Percentiles rank a stretch among this genome's conserved stretches.
Conservation (phyloP, 2,113 vertebrate genomes). For the Lynx canadensis region DNA sequence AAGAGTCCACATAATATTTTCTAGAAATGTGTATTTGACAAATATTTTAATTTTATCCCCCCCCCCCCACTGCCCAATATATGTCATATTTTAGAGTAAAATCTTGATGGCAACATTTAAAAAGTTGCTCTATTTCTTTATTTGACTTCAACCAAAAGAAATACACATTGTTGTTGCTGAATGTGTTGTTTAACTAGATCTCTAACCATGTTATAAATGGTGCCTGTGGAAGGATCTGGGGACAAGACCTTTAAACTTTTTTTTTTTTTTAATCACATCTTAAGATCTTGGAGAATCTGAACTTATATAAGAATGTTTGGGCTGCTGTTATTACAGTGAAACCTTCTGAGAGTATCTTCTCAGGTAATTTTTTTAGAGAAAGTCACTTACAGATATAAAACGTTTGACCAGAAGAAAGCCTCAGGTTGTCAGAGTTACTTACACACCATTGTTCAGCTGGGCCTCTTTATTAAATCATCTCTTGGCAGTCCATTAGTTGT, state of each 20-base stretch:
- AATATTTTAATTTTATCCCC: background rate
- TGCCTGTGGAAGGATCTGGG: conserved; percentile 81
- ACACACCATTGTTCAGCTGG: conserved; percentile 71
- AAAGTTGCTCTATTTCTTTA: conserved; percentile 77
- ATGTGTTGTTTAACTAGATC: conserved; percentile 78
- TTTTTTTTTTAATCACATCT: conserved; percentile 84
- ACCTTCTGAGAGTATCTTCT: conserved; percentile 85
- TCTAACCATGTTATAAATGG: conserved; percentile 83
- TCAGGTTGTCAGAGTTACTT: conserved; percentile 81
- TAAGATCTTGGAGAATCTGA: conserved; percentile 84
- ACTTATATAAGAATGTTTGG: conserved; percentile 83
- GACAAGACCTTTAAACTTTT: conserved; percentile 83
- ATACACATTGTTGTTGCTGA: conserved; percentile 73
- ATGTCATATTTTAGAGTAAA: conserved; percentile 55
- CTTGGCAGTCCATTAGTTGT: conserved; percentile 80
- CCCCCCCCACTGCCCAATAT: background rate
- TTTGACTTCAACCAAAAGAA: conserved; percentile 76
- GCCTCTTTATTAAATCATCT: conserved; percentile 84
- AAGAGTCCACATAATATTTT: background rate
- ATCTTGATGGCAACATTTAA: conserved; percentile 76
- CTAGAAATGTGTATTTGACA: background rate
- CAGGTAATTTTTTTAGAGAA: conserved; percentile 66
- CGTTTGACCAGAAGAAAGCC: conserved; percentile 81
- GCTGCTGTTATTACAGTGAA: conserved; percentile 84
- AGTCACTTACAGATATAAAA: conserved; percentile 84